These are phyloP conservation scores for Brachyistius frenatus DNA, from an alignment of 2,113 vertebrate genomes.

Conservation along the genomic window DNA sequence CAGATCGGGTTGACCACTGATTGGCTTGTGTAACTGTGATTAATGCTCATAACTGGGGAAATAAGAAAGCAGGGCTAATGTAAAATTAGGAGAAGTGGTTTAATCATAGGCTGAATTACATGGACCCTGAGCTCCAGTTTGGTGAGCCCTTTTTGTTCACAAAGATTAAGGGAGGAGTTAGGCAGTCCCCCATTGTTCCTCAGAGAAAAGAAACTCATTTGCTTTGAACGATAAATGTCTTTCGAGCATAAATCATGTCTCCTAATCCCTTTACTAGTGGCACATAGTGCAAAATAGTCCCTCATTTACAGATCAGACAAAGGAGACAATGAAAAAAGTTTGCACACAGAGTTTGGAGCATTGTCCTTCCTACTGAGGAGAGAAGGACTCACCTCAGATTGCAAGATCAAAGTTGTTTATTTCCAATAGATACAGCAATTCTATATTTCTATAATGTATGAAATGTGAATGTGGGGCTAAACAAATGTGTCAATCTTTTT, in stretches of 20 bases:
- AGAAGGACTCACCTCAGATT: conserved; percentile 50
- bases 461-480: conserved; percentile 17
- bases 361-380: conserved; percentile 49
- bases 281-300: conserved; percentile 83
- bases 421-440: neutral
- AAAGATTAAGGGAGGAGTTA: conserved; percentile 85
- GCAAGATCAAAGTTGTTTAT: conserved; percentile 42
- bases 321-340: conserved; percentile 73
- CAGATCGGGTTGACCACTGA: conserved; percentile 60
- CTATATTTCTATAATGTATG: neutral
- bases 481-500: conserved; percentile 17
- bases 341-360: conserved; percentile 32
- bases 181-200: conserved; percentile 80
- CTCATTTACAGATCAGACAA: conserved; percentile 83
- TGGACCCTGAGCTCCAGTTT: conserved; percentile 80
- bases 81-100: conserved; percentile 81
- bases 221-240: conserved; percentile 86
- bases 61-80: conserved; percentile 72
- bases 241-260: conserved; percentile 84
- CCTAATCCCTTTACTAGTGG: conserved; percentile 85
- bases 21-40: conserved; percentile 70
- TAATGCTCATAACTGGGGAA: conserved; percentile 69
- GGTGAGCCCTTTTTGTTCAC: conserved; percentile 79
- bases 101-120: conserved; percentile 83
- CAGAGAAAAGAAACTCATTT: conserved; percentile 86